Evolutionary conservation across 2,888 invertebrate genomes (phyloP), one percentile per base, ranked within the genome.

Genomic region (Chaetoderma sp.): DNA sequence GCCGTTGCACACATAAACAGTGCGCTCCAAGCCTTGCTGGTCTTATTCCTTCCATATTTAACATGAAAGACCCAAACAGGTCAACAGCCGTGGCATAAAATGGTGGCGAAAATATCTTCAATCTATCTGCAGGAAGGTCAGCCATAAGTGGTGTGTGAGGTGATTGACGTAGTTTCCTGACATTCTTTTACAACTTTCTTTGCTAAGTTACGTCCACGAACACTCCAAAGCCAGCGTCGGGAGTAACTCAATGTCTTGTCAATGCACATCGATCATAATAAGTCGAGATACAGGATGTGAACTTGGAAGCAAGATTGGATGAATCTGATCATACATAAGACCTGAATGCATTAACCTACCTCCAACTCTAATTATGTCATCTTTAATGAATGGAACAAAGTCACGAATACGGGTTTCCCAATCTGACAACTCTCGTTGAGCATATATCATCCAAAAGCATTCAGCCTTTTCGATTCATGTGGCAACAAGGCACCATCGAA

Each of bases 41-140:
- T 39, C 52, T 59, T 59, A 27, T 59, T 59, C 32, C 52, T 2
- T 8, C 44, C 44, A 21, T 39, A 30, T 28, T 33, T 36, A 13
- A 59, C 50, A 16, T 27, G 13, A 32, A 64, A 54, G 62, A 55
- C 28, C 62, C 62, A 62, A 62, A 62, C 25, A 62, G 23, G 32
- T 62, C 62, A 4, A 62, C 32, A 32, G 55, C 62, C 13, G 55
- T 55, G 13, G 45, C 30, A 13, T 18, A 10, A 16, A 62, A 62
- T 25, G 52, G 50, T 1, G 60, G 60, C 6, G 52, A 50, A 6
- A 36, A 30, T 10, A 27, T 25, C 13, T 50, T 42, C 2, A 50
- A 16, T 28, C 42, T 32, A 2, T 52, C 52, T 18, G 39, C 21
- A 1, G 60, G 60, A 18, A 60, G 30, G 42, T 60, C 52, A 28